Conservation (phyloP, 2,888 invertebrate species). For the Therioaphis trifolii region DNA sequence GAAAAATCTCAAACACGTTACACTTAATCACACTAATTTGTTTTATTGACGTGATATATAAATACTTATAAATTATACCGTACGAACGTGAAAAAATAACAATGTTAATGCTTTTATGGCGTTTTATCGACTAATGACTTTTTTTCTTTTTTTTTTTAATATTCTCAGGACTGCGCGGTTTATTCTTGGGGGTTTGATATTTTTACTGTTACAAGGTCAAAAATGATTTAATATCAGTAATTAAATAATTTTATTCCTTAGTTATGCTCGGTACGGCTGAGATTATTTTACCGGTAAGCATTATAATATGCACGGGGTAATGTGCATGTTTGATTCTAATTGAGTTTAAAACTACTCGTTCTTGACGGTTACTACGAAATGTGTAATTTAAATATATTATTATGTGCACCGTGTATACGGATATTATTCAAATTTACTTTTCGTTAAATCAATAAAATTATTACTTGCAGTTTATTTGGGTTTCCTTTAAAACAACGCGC, state of each 20-base stretch:
- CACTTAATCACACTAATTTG: background rate
- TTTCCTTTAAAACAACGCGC: background rate
- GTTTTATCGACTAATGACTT: background rate
- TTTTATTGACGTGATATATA: no score
- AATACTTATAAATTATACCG: no score
- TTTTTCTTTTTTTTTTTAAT: background rate
- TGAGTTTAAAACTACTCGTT: constrained; percentile 24
- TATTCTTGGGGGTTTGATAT: background rate
- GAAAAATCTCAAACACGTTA: background rate
- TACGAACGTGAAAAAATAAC: background rate
- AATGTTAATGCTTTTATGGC: constrained; percentile 12
- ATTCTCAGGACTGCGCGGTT: background rate
- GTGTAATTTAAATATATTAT: constrained; percentile 20
- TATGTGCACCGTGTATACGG: background rate
- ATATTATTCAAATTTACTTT: constrained; percentile 27
- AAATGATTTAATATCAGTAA: constrained; percentile 41
- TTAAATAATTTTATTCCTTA: constrained; percentile 28
- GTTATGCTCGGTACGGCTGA: background rate
- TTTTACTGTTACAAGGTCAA: constrained; percentile 1
- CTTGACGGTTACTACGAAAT: background rate
- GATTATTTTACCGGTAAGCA: background rate
- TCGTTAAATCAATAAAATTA: constrained; percentile 32
- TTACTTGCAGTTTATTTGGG: background rate
- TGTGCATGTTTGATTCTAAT: constrained; percentile 44
- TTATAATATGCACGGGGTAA: constrained; percentile 19